phyloP scores from a whole-genome alignment of 2,888 invertebrate genomes.

The Actias luna region DNA sequence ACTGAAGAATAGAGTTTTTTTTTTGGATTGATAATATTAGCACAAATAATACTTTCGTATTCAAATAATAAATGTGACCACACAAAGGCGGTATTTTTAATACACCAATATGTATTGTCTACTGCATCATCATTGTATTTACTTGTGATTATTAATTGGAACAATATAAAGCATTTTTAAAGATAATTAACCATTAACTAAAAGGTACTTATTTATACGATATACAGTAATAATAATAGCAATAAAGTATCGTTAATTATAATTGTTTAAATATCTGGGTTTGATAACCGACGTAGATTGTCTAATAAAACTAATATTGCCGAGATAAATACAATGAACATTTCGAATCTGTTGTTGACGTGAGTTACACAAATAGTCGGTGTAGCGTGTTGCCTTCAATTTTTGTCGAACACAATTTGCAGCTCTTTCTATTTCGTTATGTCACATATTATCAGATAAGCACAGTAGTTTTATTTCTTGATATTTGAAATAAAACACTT shows the following conservation, averaged over 20 bases:
- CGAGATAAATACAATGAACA: not conserved
- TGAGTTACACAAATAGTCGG: slow-evolving; percentile 3
- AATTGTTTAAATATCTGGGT: not conserved
- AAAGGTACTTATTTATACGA: not conserved
- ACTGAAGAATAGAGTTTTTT: too few relatives aligned
- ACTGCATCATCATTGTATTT: too few relatives aligned
- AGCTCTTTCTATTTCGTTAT: not conserved
- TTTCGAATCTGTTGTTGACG: not conserved
- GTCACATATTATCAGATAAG: not conserved
- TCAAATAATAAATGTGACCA: too few relatives aligned
- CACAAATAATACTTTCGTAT: too few relatives aligned
- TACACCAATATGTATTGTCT: too few relatives aligned
- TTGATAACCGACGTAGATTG: not conserved
- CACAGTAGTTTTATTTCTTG: too few relatives aligned
- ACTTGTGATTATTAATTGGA: too few relatives aligned
- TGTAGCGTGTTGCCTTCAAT: slow-evolving; percentile 3
- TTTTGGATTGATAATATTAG: too few relatives aligned
- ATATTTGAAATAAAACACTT: too few relatives aligned
- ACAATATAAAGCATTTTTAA: too few relatives aligned
- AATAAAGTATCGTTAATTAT: not conserved
- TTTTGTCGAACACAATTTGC: slow-evolving; percentile 1
- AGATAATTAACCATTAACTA: too few relatives aligned
- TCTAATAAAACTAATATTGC: not conserved
- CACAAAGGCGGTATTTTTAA: too few relatives aligned
- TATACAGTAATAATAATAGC: not conserved